Evolutionary conservation across 2,797 vertebrate genomes (phyloP), one percentile per base, ranked within the genome.

Genomic region (Vireo griseus): DNA sequence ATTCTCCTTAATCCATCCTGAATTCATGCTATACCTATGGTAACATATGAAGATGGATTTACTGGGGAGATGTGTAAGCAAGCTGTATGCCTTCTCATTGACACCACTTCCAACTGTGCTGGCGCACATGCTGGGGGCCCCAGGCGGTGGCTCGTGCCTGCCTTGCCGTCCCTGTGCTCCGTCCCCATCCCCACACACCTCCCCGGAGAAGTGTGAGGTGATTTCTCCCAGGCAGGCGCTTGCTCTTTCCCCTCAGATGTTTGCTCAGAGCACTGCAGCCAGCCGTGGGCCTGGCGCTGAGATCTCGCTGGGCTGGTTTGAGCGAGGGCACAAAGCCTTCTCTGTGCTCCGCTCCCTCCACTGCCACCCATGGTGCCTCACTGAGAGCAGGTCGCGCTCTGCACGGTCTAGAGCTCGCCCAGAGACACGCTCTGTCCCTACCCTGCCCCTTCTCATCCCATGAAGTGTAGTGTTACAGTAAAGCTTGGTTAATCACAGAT

Each of bases 201-300:
- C 66, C 35, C 67, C 0, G 0, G 9, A 85, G 40, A 84, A 88
- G 91, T 83, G 94, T 35, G 72, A 90, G 78, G 52, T 6, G 61
- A 95, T 94, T 85, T 82, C 85, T 91, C 89, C 71, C 91, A 92
- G 92, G 78, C 87, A 72, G 79, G 31, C 67, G 31, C 67, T 90
- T 17, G 21, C 0, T 2, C 57, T 25, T 91, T 88, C 65, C 62
- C 73, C 71, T 95, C 77, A 87, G 93, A 89, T 85, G 88, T 83
- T 79, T 73, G 57, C 58, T 87, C 21, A 31, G 74, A 29, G 25
- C 3, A 0, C 47, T 17, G 45, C 68, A 55, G 75, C 61, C 50
- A 3, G 78, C 51, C 9, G 0, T 39, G 63, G 65, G 22, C 10
- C 77, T 73, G 87, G 74, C 4, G 1, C 83, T n/a, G 86, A 17